Percentiles rank a stretch among this genome's conserved stretches.
phyloP scores from a whole-genome alignment of 2,113 vertebrate genomes.

The Tinamus guttatus region DNA sequence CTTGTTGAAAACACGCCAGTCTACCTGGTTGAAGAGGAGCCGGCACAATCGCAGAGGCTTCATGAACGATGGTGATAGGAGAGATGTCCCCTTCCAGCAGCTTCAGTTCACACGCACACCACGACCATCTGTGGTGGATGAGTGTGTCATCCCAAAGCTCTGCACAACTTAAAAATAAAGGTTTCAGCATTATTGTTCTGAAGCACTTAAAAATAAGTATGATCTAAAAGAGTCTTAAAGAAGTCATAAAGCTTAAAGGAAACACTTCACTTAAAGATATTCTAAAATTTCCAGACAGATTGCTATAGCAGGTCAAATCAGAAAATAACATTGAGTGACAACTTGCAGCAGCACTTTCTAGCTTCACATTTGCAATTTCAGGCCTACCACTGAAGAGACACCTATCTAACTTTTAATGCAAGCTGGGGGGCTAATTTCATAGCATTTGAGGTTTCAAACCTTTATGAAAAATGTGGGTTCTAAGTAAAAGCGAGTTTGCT shows the following conservation, averaged over 20 bases:
- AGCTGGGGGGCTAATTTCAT: not conserved
- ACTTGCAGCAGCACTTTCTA: not conserved
- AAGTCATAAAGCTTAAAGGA: not conserved
- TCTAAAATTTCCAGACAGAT: not conserved
- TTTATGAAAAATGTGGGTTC: not conserved
- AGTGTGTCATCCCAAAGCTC: not conserved
- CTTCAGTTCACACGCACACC: not conserved
- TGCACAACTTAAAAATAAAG: not conserved
- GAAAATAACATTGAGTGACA: not conserved
- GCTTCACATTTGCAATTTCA: not conserved
- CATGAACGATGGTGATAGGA: no score
- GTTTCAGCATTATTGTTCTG: not conserved
- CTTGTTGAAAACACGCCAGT: not conserved
- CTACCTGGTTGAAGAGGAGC: accelerated
- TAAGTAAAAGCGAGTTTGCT: not conserved
- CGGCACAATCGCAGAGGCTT: not conserved
- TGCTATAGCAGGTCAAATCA: not conserved
- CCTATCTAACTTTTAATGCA: not conserved
- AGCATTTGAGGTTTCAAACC: not conserved
- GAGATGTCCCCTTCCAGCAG: not conserved
- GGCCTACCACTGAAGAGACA: not conserved
- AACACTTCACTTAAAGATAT: not conserved
- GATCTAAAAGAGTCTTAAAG: not conserved
- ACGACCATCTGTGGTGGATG: not conserved
- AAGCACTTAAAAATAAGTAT: not conserved